phyloP scores from a whole-genome alignment of 2,113 vertebrate species.

The Hippocampus comes region DNA sequence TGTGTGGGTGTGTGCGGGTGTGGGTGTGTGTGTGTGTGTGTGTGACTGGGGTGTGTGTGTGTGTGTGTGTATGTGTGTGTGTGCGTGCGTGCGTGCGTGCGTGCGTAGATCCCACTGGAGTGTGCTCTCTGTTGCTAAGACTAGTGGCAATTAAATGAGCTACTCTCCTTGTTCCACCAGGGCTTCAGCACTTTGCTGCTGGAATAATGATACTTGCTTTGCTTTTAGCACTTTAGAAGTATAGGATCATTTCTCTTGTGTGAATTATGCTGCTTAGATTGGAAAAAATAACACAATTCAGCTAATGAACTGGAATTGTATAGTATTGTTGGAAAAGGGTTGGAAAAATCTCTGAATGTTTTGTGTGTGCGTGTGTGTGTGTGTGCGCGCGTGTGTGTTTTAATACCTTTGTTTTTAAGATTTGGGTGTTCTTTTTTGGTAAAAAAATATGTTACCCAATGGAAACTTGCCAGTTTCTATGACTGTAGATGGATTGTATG shows the following conservation, averaged over 20 bases:
- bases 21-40: slow-evolving; percentile 12
- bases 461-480: slow-evolving; percentile 52
- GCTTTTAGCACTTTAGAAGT: slow-evolving; percentile 60
- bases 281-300: slow-evolving; percentile 22
- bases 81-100: slow-evolving; percentile 36
- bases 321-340: slow-evolving; percentile 24
- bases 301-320: slow-evolving; percentile 39
- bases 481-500: slow-evolving; percentile 46
- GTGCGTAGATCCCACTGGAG: slow-evolving; percentile 39
- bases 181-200: slow-evolving; percentile 59
- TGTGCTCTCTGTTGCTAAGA: slow-evolving; percentile 48
- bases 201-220: slow-evolving; percentile 70
- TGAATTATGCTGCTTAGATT: slow-evolving; percentile 26
- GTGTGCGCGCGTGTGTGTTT: no score
- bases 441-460: slow-evolving; percentile 24
- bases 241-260: slow-evolving; percentile 46
- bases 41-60: slow-evolving; percentile 38
- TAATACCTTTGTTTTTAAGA: slow-evolving; percentile 1
- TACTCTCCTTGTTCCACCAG: slow-evolving; percentile 54
- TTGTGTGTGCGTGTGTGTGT: background rate
- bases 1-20: slow-evolving; percentile 2
- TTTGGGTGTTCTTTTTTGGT: slow-evolving; percentile 24
- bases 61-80: slow-evolving; percentile 39
- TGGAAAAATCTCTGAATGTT: slow-evolving; percentile 3
- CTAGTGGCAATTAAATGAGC: slow-evolving; percentile 70